A percentile compares a stretch with the other conserved stretches of the same genome.
phyloP scores from a whole-genome alignment of 2,888 invertebrate genomes.

The Auanema sp. region DNA sequence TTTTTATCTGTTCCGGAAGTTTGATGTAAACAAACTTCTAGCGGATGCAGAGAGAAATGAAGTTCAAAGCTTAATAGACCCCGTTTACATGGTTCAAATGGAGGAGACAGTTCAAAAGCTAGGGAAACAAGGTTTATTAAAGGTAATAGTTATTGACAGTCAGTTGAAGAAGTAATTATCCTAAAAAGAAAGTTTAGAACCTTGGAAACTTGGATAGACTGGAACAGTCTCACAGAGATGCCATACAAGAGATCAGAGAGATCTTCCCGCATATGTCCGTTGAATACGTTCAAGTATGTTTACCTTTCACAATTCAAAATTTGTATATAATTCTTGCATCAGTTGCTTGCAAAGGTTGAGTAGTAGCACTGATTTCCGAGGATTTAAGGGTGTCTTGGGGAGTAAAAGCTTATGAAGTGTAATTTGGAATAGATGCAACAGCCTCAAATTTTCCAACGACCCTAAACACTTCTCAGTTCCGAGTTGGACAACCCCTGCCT shows the following conservation, averaged over 20 bases:
- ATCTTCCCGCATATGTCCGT: constrained; percentile 16
- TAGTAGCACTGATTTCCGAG: background rate
- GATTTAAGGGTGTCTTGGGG: background rate
- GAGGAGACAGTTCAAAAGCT: background rate
- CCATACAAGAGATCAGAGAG: constrained; percentile 12
- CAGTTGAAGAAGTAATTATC: background rate
- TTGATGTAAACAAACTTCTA: background rate
- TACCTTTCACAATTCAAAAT: background rate
- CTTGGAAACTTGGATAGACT: constrained; percentile 14
- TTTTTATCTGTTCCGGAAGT: constrained; percentile 2
- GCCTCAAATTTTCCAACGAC: too few species aligned
- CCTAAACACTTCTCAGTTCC: too few species aligned
- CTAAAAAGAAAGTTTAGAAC: constrained; percentile 3
- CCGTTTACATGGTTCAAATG: background rate
- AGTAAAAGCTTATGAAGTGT: background rate
- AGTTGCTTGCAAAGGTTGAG: background rate
- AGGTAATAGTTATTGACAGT: constrained; percentile 7
- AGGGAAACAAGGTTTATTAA: constrained; percentile 13
- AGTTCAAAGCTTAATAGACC: constrained; percentile 9
- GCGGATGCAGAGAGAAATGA: background rate
- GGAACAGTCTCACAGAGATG: background rate
- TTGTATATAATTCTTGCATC: too few species aligned
- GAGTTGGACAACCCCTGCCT: background rate
- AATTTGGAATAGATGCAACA: background rate
- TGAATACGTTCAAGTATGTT: constrained; percentile 21